Conservation (phyloP, 1,140 invertebrate genomes). For the Cydia fagiglandana region DNA sequence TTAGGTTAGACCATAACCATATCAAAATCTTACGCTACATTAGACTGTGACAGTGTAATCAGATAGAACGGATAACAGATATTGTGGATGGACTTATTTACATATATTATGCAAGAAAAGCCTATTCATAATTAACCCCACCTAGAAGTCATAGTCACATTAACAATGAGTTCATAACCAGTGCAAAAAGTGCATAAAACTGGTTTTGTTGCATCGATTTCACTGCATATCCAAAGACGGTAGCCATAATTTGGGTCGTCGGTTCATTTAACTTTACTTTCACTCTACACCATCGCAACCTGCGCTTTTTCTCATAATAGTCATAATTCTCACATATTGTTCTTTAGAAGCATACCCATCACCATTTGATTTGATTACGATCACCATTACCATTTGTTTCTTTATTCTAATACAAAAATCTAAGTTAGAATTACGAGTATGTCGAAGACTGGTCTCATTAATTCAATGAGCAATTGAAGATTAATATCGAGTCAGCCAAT, state of each 20-base stretch:
- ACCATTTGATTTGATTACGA: too few species aligned
- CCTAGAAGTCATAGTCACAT: background rate
- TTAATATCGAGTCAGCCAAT: background rate
- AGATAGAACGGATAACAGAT: background rate
- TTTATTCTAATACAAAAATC: background rate
- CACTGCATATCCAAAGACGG: conserved; percentile 52
- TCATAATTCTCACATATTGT: conserved; percentile 27
- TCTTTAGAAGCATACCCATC: background rate
- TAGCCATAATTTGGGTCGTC: conserved; percentile 56
- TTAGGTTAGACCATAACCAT: background rate
- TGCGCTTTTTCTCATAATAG: conserved; percentile 27
- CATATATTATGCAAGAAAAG: background rate
- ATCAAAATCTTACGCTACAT: background rate
- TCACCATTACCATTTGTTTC: conserved; percentile 1
- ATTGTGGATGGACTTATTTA: background rate
- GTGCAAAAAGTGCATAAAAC: conserved; percentile 32
- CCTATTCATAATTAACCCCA: background rate
- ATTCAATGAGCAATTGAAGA: too few species aligned
- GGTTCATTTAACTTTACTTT: conserved; percentile 53
- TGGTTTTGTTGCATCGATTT: conserved; percentile 45
- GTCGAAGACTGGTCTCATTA: background rate
- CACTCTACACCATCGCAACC: conserved; percentile 33
- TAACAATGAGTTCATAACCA: background rate
- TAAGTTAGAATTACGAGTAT: background rate
- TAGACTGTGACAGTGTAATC: background rate